Evolutionary conservation across 2,797 vertebrate genomes (phyloP).

Genomic region (Lacerta viridis): DNA sequence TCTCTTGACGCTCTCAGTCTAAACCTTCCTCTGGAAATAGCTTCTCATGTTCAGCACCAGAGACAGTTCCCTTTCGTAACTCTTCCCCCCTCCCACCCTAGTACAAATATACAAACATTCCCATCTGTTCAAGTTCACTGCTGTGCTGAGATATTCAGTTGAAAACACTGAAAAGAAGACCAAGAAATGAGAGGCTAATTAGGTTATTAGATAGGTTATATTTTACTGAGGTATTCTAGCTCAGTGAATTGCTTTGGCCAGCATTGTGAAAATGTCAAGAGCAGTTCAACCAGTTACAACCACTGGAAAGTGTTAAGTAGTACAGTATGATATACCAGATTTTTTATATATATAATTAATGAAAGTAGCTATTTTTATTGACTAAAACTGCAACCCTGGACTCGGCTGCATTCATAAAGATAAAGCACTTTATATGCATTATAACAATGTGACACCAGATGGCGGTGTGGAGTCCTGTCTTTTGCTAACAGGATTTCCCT

Average conservation of each 20-base stretch:
- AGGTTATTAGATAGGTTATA: constrained; percentile 47
- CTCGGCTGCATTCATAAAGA: no score
- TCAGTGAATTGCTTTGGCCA: constrained; percentile 26
- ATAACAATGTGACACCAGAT: no score
- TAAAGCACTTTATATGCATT: no score
- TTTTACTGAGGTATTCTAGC: constrained; percentile 46
- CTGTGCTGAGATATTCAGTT: background rate
- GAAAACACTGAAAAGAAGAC: constrained; percentile 29
- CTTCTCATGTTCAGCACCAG: constrained; percentile 18
- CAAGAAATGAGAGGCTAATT: constrained; percentile 52
- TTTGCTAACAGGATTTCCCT: no score
- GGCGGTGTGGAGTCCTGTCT: no score
- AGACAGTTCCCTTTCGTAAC: background rate
- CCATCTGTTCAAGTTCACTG: constrained; percentile 33
- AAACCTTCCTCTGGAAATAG: constrained; percentile 39
- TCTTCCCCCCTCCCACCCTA: fast-evolving
- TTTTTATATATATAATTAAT: background rate
- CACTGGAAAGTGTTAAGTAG: background rate
- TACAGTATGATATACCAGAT: background rate
- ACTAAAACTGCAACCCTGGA: background rate
- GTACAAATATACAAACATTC: background rate
- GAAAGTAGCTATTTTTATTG: background rate
- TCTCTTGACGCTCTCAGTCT: constrained; percentile 1
- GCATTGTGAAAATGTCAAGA: constrained; percentile 4
- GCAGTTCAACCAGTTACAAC: background rate